Conservation (phyloP, 2,888 invertebrate species). For the Pachydiplax longipennis region DNA sequence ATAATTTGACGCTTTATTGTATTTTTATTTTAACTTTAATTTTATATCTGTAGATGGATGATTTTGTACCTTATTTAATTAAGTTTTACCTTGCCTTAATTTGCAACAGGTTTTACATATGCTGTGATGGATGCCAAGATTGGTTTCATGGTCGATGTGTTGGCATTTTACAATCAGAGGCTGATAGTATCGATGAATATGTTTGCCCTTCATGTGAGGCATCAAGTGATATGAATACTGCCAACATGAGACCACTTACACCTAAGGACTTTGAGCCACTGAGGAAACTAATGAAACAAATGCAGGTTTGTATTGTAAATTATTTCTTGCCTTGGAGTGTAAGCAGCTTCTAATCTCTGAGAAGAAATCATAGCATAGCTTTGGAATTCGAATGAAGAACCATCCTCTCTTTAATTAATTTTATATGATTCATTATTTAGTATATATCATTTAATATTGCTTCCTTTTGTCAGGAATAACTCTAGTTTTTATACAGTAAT, state of each 20-base stretch:
- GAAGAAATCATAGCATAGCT: no score
- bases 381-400: no score
- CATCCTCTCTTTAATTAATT: no score
- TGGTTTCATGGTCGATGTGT: constrained; percentile 99
- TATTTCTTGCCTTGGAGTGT: no score
- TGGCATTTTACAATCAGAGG: constrained; percentile 91
- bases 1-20: no score
- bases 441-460: no score
- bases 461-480: no score
- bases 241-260: constrained; percentile 86
- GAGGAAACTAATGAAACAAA: constrained; percentile 85
- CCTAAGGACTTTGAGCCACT: constrained; percentile 82
- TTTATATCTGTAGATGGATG: neutral
- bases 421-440: no score
- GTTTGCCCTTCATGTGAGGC: constrained; percentile 95
- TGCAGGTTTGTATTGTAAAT: constrained; percentile 68
- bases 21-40: no score
- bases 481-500: no score
- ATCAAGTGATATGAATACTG: constrained; percentile 86
- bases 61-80: neutral
- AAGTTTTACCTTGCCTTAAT: neutral
- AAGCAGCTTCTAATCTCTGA: no score
- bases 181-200: constrained; percentile 94
- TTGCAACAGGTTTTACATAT: constrained; percentile 90
- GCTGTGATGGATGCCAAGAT: constrained; percentile 97